Base-by-base conservation (phyloP, 2,888 invertebrate species). In the Rugalucina vietnamica region DNA sequence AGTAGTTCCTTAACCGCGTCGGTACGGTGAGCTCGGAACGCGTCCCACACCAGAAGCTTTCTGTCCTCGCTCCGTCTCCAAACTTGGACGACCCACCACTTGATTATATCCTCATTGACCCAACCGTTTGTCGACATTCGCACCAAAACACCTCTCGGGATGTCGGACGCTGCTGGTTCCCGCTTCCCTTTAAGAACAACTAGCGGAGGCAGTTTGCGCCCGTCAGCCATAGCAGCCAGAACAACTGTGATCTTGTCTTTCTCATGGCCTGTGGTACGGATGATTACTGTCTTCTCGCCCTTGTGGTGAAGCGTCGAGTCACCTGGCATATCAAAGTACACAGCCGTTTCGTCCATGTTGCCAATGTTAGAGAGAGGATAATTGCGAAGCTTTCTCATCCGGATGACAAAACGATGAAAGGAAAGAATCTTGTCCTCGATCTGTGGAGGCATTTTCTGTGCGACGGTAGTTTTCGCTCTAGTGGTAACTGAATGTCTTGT, bases 311-410 rank as follows among this genome's bases (percentile, higher is more conserved):
- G 57, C 4, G 81, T 81, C 5, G 81, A 69, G 43, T 81, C 76
- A 5, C 81, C 81, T 8, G 81, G 81, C 81, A 81, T 81, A 34
- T 81, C 81, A n/a, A 81, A 76, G 71, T 76, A 81, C 12, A 81
- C 76, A 1, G 81, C 76, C 21, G 81, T 76, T 43, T 81, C 76
- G 39, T 81, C 81, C 81, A 81, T 76, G 43, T 81, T 80, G 43
- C 74, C 81, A 24, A 70, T 70, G 12, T 49, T 2, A 37, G 57
- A 14, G 27, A 81, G 0, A 12, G 50, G n/a, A 76, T 81, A 76
- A 27, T 71, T 32, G 0, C 76, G 75, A 37, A 81, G n/a, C 54
- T 65, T 65, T n/a, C 81, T 50, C 76, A 81, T 81, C 34, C 71
- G 1, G 0, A 81, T 81, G 1, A 81, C 76, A 71, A 76, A 81